Percentiles rank a stretch among this genome's conserved stretches.
phyloP scores from a whole-genome alignment of 2,113 vertebrate species.

The Sakesphorus luctuosus region DNA sequence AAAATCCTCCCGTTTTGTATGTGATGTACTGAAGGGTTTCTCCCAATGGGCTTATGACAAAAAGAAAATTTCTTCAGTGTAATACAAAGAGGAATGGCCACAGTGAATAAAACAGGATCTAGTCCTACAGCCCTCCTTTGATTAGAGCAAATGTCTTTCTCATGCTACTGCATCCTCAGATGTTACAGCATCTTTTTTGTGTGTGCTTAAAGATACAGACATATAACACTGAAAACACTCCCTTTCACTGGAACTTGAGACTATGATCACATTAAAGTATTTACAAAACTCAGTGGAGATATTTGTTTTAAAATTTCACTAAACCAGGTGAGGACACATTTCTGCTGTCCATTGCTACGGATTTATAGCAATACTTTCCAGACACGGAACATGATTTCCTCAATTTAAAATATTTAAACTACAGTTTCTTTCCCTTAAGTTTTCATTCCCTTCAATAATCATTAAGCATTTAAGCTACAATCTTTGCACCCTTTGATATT shows the following conservation, averaged over 20 bases:
- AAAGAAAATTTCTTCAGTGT: not conserved
- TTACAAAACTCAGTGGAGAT: not conserved
- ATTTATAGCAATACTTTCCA: not conserved
- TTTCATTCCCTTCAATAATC: not conserved
- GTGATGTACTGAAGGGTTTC: slow-evolving; percentile 67
- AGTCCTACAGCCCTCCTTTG: not conserved
- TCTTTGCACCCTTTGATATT: not conserved
- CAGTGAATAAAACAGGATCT: not conserved
- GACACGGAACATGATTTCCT: not conserved
- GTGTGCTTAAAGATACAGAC: not conserved
- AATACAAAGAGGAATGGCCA: not conserved
- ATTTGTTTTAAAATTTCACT: not conserved
- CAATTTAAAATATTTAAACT: not conserved
- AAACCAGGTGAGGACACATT: not conserved
- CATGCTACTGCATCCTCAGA: not conserved
- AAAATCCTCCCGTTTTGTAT: slow-evolving; percentile 64
- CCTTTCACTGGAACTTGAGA: not conserved
- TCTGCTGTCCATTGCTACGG: not conserved
- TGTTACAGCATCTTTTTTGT: not conserved
- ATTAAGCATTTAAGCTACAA: not conserved
- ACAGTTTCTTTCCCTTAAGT: not conserved
- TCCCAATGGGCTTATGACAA: slow-evolving; percentile 73
- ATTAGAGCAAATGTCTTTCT: not conserved
- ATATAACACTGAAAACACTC: not conserved
- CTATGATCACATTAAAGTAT: not conserved